These are phyloP conservation scores for Caenorhabditis uteleia DNA, from an alignment of 2,888 invertebrate species.

Conservation along the genomic window DNA sequence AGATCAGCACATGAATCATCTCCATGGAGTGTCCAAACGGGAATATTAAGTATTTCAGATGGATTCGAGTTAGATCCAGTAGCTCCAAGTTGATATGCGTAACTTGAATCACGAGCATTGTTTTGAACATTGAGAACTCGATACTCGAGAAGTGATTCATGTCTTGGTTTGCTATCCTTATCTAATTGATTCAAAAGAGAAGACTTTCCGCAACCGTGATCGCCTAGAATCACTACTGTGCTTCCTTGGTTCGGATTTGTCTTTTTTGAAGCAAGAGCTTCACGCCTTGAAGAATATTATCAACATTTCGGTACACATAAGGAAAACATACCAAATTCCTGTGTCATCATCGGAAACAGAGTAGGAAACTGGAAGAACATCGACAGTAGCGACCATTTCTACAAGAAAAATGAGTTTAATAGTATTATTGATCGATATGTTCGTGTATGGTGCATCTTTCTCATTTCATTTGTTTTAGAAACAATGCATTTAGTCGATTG, in stretches of 20 bases:
- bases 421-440: too few species aligned
- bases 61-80: slow-evolving; percentile 59
- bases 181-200: slow-evolving; percentile 58
- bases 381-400: slow-evolving; percentile 18
- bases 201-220: slow-evolving; percentile 60
- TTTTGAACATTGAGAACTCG: slow-evolving; percentile 62
- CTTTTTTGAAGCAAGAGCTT: slow-evolving; percentile 47
- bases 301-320: neutral
- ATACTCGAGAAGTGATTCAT: slow-evolving; percentile 56
- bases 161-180: slow-evolving; percentile 39
- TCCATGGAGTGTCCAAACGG: slow-evolving; percentile 63
- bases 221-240: slow-evolving; percentile 61
- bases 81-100: slow-evolving; percentile 65
- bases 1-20: slow-evolving; percentile 56
- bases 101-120: slow-evolving; percentile 60
- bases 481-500: too few species aligned
- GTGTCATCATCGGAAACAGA: slow-evolving; percentile 25
- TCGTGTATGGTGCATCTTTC: too few species aligned
- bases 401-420: too few species aligned
- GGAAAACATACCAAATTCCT: slow-evolving; percentile 25
- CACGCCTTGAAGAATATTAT: slow-evolving; percentile 13
- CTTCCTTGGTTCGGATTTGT: slow-evolving; percentile 50
- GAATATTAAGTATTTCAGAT: slow-evolving; percentile 51
- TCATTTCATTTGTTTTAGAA: too few species aligned
- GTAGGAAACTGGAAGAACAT: slow-evolving; percentile 27